Base-by-base conservation (phyloP, 1,140 invertebrate genomes). In the Scylla paramamosain region DNA sequence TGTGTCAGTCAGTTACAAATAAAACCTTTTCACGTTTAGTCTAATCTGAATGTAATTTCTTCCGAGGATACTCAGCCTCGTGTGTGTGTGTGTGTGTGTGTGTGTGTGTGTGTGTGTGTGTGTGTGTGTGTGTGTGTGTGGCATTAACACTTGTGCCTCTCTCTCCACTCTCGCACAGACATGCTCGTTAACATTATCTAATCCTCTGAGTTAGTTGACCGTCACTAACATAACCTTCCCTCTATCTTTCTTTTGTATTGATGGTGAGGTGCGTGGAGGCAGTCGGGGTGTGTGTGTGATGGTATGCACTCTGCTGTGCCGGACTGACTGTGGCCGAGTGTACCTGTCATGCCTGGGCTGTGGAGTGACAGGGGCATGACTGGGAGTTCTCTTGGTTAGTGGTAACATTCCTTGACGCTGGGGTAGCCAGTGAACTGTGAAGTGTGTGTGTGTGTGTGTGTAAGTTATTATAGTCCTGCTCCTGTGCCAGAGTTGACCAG, bases 1-100 rank as follows among this genome's bases (percentile, higher is more conserved):
- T 77, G 67, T 77, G 25, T n/a, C 12, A 59, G 2, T 59, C 20
- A 8, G 52, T 59, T 20, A 16, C 52, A 59, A 59, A 20, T 77
- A n/a, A 77, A 77, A 77, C 67, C 67, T n/a, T 59, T 77, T 77
- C n/a, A n/a, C n/a, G 67, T 77, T 77, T 77, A 77, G 67, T 77
- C 67, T 77, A 77, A 77, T 77, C 67, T 77, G 67, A 77, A 25
- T 77, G 3, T 77, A 77, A 77, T n/a, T 20, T 59, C n/a, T 77
- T 77, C 20, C 25, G n/a, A 8, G 67, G 25, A 77, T 12, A 77
- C n/a, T 77, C n/a, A n/a, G 67, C 20, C 67, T 77, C n/a, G 20
- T n/a, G 52, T 39, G 39, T 39, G 39, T 39, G 39, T 39, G 39
- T 39, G 6, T 39, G 39, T 39, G 39, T 39, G 39, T 2, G 39